Evolutionary conservation across 2,888 invertebrate species (phyloP), one percentile per base, ranked within the genome.

Genomic region (Dermolepida albohirtum): DNA sequence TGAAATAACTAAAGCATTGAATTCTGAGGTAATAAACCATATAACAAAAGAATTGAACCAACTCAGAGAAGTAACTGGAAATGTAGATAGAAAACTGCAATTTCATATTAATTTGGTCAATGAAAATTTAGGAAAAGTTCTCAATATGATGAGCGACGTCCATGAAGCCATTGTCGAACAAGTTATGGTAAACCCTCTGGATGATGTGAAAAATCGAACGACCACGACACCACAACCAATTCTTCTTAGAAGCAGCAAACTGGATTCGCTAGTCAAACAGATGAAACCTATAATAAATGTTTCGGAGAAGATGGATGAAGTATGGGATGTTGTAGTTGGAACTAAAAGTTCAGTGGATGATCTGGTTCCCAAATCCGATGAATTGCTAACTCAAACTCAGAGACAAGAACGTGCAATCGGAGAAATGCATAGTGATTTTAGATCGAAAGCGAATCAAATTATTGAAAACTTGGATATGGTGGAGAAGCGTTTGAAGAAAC

Each of bases 231-330:
- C 89, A 49, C 88, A 88, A 0, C 84, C 86, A n/a, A 82, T 87
- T 27, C 88, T 90, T 0, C 76, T 86, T 6, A 89, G 88, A 76
- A 86, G 87, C 11, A 94, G 90, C 78, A 95, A 94, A 84, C 89
- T 94, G 72, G 94, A 95, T 82, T 89, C 88, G 2, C 86, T 95
- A 34, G 92, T 92, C 0, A 90, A 92, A 77, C 92, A 93, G 83
- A 94, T 94, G 79, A 89, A 90, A 73, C 94, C 95, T 0, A 93
- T 94, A 85, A 89, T 94, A 78, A 91, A 90, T 64, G 94, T 94
- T 0, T 92, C 94, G 0, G 93, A 94, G 79, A 94, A 94, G 83
- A 94, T 95, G 93, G 94, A 95, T 76, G 93, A 95, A 82, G 94
- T 95, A 2, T 95, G 94, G 94, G 92, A 93, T 79, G 93, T 94